A percentile compares a stretch with the other conserved stretches of the same genome.
phyloP scores from a whole-genome alignment of 2,888 invertebrate species.

The Agrilus mali region DNA sequence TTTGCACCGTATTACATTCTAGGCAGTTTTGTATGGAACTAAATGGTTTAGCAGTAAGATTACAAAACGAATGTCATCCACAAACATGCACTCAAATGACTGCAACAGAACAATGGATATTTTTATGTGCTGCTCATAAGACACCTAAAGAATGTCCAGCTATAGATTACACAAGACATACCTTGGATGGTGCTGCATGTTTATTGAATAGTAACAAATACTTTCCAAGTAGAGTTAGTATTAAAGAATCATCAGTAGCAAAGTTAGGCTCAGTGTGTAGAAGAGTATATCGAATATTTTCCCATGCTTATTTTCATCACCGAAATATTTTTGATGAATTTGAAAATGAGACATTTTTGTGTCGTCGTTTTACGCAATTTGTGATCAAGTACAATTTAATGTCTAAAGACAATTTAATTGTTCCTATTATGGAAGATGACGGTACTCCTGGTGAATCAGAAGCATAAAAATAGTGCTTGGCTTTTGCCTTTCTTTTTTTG shows the following conservation, averaged over 20 bases:
- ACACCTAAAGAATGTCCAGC: conserved; percentile 99
- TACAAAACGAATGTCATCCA: conserved; percentile 94
- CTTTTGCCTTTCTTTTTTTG: no score
- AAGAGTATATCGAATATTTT: conserved; percentile 97
- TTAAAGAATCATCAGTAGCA: conserved; percentile 96
- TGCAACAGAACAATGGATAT: conserved; percentile 99
- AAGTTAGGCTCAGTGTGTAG: conserved; percentile 98
- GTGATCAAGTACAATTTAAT: conserved; percentile 97
- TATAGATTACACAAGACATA: conserved; percentile 97
- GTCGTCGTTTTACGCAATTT: conserved; percentile 92
- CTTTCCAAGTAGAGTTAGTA: conserved; percentile 98
- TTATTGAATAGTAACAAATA: conserved; percentile 98
- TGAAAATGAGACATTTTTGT: conserved; percentile 91
- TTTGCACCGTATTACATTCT: conserved; percentile 16
- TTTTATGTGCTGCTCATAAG: conserved; percentile 98
- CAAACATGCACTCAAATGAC: conserved; percentile 99
- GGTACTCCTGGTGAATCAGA: conserved; percentile 41
- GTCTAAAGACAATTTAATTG: conserved; percentile 96
- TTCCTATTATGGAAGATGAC: conserved; percentile 86
- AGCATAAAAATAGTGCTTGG: conserved; percentile 21
- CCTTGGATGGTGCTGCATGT: conserved; percentile 97
- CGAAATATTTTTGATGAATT: conserved; percentile 93
- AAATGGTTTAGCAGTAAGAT: conserved; percentile 92
- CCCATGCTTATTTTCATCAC: conserved; percentile 99
- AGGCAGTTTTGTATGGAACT: conserved; percentile 99